Percentiles rank a stretch among this genome's conserved stretches.
phyloP scores from a whole-genome alignment of 2,113 vertebrate genomes.

The Patagioenas fasciata region DNA sequence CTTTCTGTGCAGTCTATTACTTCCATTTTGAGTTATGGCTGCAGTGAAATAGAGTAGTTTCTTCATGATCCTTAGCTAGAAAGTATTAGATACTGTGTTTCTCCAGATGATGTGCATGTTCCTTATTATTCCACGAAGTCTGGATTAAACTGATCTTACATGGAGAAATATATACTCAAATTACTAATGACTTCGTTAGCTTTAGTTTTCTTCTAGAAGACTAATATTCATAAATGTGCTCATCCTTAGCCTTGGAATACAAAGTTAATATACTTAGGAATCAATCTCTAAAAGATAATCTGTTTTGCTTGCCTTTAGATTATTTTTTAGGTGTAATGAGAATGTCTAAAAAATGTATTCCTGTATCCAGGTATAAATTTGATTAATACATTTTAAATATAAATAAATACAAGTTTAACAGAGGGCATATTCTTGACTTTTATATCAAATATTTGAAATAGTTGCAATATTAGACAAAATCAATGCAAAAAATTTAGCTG shows the following conservation, averaged over 20 bases:
- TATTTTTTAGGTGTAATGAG: neutral
- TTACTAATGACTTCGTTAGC: neutral
- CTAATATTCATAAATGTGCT: neutral
- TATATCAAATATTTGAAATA: neutral
- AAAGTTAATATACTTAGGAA: neutral
- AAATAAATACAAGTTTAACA: neutral
- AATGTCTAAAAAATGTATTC: neutral
- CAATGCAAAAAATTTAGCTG: neutral
- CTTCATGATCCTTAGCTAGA: neutral
- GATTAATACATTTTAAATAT: neutral
- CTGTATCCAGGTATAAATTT: neutral
- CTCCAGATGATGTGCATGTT: neutral
- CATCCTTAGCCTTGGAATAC: neutral
- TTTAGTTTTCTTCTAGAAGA: neutral
- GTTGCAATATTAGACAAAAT: neutral
- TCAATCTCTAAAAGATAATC: neutral
- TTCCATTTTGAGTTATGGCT: neutral
- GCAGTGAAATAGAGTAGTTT: neutral
- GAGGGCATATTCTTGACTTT: neutral
- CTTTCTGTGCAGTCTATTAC: neutral
- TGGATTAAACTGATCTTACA: neutral
- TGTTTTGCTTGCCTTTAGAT: neutral
- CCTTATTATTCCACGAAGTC: neutral
- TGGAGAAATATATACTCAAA: neutral
- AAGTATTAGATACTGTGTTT: neutral